Evolutionary conservation across 2,113 vertebrate species (phyloP).

Genomic region (Archilochus colubris): DNA sequence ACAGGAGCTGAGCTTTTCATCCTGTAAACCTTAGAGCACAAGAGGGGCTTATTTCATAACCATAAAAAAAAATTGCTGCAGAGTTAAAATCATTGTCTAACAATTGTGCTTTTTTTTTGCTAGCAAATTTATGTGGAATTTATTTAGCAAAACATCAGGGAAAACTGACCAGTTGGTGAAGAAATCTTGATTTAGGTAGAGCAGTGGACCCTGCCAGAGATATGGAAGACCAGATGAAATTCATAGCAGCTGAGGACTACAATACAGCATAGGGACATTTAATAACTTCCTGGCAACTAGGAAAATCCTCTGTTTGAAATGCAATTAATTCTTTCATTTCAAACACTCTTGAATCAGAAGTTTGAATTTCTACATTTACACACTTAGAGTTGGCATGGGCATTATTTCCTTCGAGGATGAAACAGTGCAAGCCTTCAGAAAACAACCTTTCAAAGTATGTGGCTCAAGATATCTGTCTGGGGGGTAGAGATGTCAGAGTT

Average conservation of each 20-base stretch:
- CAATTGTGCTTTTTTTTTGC: background rate
- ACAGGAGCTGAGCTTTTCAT: background rate
- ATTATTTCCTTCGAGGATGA: background rate
- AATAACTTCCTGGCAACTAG: background rate
- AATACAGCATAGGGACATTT: background rate
- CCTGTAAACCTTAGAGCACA: slow-evolving; percentile 19
- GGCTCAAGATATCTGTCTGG: background rate
- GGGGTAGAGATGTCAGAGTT: background rate
- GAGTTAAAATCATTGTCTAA: slow-evolving; percentile 1
- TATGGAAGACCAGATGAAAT: background rate
- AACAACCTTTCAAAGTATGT: background rate
- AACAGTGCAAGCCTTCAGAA: background rate
- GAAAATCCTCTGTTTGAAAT: background rate
- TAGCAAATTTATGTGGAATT: background rate
- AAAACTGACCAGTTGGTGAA: background rate
- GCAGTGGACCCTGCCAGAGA: background rate
- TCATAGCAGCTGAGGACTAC: background rate
- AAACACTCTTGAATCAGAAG: background rate
- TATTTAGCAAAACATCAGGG: background rate
- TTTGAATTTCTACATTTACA: background rate
- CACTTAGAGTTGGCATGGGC: background rate
- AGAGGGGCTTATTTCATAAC: background rate
- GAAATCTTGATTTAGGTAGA: background rate
- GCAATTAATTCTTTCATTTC: background rate
- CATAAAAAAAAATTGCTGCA: background rate